Evolutionary conservation across 1,140 invertebrate genomes (phyloP).

Genomic region (Leptestheria dahalacensis): DNA sequence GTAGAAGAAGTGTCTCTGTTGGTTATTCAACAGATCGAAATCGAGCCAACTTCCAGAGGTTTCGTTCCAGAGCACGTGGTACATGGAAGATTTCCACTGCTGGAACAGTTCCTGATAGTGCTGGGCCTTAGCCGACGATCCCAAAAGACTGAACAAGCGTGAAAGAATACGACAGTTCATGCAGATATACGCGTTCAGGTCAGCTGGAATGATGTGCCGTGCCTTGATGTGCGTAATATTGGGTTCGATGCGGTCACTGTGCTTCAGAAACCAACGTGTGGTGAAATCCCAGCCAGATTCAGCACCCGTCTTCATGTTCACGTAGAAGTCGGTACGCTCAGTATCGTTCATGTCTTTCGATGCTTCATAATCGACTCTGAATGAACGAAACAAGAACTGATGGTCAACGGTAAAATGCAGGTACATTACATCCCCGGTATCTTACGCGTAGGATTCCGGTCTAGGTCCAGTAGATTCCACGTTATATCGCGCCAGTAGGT

Average conservation of each 20-base stretch:
- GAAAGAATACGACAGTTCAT: constrained; percentile 61
- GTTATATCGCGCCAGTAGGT: constrained; percentile 47
- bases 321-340: constrained; percentile 51
- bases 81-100: constrained; percentile 47
- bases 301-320: constrained; percentile 70
- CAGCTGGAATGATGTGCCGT: constrained; percentile 59
- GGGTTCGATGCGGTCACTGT: constrained; percentile 12
- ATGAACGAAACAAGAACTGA: too few species aligned
- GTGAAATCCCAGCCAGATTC: constrained; percentile 94
- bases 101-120: constrained; percentile 45
- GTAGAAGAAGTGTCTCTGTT: constrained; percentile 9
- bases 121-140: constrained; percentile 43
- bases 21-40: constrained; percentile 46
- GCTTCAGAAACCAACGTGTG: constrained; percentile 66
- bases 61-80: constrained; percentile 64
- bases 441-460: constrained; percentile 64
- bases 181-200: constrained; percentile 66
- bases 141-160: constrained; percentile 48
- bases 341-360: constrained; percentile 24
- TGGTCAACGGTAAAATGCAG: too few species aligned
- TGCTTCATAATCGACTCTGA: constrained; percentile 34
- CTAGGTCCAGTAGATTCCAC: constrained; percentile 51
- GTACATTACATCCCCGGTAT: too few species aligned
- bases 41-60: constrained; percentile 74
- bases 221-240: constrained; percentile 33